Evolutionary conservation across 1,140 invertebrate genomes (phyloP).

Genomic region (Megathymus violae): DNA sequence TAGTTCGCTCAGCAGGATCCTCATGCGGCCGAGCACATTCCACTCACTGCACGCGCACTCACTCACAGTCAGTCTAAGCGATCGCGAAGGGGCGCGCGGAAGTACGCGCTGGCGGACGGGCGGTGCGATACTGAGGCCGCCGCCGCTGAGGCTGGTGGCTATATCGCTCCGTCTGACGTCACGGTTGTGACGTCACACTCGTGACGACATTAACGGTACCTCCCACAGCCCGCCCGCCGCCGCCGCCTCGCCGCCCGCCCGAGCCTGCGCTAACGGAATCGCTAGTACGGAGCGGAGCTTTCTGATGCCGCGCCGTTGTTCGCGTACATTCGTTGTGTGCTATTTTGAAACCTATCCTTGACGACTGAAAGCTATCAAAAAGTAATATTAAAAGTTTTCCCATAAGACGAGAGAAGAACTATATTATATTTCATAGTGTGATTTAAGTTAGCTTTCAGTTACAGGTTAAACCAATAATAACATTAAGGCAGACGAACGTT

Average conservation of each 20-base stretch:
- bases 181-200: constrained; percentile 73
- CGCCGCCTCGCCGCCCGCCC: constrained; percentile 71
- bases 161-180: constrained; percentile 82
- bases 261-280: constrained; percentile 82
- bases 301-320: constrained; percentile 58
- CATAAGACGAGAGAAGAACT: too few species aligned
- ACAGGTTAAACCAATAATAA: too few species aligned
- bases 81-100: constrained; percentile 69
- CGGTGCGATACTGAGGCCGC: constrained; percentile 83
- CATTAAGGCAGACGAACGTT: too few species aligned
- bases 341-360: constrained; percentile 11
- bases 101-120: constrained; percentile 72
- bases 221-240: constrained; percentile 78
- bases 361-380: too few species aligned
- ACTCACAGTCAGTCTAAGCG: constrained; percentile 69
- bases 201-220: constrained; percentile 83
- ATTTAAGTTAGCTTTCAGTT: too few species aligned
- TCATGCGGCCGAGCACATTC: constrained; percentile 83
- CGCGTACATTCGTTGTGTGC: constrained; percentile 28
- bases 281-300: constrained; percentile 77
- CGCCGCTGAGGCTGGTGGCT: constrained; percentile 79
- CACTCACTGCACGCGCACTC: constrained; percentile 81
- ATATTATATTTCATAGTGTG: too few species aligned
- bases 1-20: constrained; percentile 84
- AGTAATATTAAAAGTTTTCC: too few species aligned